These are phyloP conservation scores for Megathymus violae DNA, from an alignment of 1,140 invertebrate species.

Conservation along the genomic window DNA sequence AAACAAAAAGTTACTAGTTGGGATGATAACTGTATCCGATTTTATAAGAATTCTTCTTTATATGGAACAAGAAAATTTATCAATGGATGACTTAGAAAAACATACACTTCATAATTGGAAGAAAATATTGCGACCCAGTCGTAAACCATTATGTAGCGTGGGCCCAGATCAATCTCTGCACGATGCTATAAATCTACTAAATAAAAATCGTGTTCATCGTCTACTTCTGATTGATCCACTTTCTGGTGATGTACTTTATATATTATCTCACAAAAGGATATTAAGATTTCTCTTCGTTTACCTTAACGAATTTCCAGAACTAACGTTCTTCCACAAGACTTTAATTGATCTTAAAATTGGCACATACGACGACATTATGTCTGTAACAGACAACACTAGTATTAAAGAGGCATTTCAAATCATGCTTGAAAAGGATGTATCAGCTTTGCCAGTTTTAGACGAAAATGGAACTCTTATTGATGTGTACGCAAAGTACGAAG, in stretches of 20 bases:
- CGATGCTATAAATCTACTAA: constrained; percentile 75
- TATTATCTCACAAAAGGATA: constrained; percentile 78
- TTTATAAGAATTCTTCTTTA: constrained; percentile 75
- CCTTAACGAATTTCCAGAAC: constrained; percentile 77
- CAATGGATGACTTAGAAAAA: constrained; percentile 74
- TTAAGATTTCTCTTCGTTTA: constrained; percentile 78
- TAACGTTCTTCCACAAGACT: constrained; percentile 77
- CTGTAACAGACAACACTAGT: constrained; percentile 67
- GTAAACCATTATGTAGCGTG: constrained; percentile 68
- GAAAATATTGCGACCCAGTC: constrained; percentile 66
- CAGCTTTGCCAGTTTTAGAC: constrained; percentile 74
- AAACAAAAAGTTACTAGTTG: constrained; percentile 71
- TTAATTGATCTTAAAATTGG: constrained; percentile 75
- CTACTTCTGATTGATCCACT: constrained; percentile 73
- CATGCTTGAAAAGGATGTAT: constrained; percentile 74
- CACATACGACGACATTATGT: constrained; percentile 71
- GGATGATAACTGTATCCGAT: constrained; percentile 78
- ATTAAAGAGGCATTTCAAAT: constrained; percentile 75
- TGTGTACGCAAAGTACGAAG: constrained; percentile 79
- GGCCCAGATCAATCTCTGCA: constrained; percentile 77
- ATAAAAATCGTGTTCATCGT: constrained; percentile 73
- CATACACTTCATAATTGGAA: constrained; percentile 76
- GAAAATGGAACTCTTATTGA: constrained; percentile 70
- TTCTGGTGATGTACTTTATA: constrained; percentile 74
- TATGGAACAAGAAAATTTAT: constrained; percentile 68